These are phyloP conservation scores for Orthosia incerta DNA, from an alignment of 2,888 invertebrate species.

Conservation along the genomic window DNA sequence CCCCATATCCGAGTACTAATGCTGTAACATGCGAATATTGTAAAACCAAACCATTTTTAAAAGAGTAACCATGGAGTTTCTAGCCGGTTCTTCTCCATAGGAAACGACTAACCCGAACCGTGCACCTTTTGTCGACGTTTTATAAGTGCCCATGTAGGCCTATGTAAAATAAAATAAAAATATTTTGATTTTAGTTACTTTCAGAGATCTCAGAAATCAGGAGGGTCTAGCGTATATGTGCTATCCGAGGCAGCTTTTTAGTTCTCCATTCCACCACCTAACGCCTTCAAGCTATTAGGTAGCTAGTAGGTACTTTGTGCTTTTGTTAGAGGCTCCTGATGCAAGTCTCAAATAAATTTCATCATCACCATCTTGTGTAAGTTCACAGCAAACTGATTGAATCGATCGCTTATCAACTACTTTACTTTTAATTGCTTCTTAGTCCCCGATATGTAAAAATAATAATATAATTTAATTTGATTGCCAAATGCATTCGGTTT, in stretches of 20 bases:
- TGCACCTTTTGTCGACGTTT: too few relatives aligned
- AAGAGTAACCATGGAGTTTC: too few relatives aligned
- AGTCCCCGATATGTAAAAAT: constrained; percentile 42
- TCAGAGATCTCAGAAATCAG: not conserved
- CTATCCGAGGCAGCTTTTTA: not conserved
- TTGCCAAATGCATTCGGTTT: constrained; percentile 40
- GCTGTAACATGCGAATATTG: too few relatives aligned
- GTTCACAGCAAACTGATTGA: constrained; percentile 58
- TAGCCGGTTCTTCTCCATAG: too few relatives aligned
- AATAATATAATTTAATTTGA: constrained; percentile 43
- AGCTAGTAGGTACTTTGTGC: not conserved
- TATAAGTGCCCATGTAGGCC: too few relatives aligned
- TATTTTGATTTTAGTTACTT: too few relatives aligned
- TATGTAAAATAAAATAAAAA: too few relatives aligned
- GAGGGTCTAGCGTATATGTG: too few relatives aligned
- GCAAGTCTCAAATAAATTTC: constrained; percentile 70
- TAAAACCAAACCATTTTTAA: too few relatives aligned
- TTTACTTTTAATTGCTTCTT: constrained; percentile 59
- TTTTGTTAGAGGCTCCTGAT: constrained; percentile 61
- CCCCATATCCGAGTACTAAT: too few relatives aligned
- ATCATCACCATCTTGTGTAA: constrained; percentile 67
- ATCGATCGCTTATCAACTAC: constrained; percentile 68
- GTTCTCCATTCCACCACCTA: not conserved
- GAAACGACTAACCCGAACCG: too few relatives aligned
- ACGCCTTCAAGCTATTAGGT: not conserved